These are phyloP conservation scores for Boleophthalmus pectinirostris DNA, from an alignment of 2,113 vertebrate species.

Conservation along the genomic window DNA sequence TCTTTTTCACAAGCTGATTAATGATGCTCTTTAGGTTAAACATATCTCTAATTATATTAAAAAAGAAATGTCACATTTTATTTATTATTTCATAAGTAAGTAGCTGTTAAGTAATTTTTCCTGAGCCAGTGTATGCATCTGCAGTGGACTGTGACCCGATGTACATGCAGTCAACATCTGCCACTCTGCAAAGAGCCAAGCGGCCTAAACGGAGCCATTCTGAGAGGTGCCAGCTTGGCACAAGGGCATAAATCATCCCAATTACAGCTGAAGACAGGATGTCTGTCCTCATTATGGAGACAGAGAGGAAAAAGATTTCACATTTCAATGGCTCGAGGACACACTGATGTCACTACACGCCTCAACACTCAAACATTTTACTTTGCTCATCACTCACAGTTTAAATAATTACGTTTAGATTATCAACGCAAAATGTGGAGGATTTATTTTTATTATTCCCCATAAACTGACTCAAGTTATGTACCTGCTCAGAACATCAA, in stretches of 20 bases:
- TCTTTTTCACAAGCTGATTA: no score
- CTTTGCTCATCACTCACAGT: constrained; percentile 1
- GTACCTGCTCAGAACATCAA: no score
- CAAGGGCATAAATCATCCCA: constrained; percentile 62
- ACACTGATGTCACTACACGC: constrained; percentile 41
- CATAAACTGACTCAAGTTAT: not conserved
- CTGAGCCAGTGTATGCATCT: constrained; percentile 26
- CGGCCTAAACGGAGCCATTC: constrained; percentile 57
- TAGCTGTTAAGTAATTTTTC: not conserved
- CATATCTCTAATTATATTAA: no score
- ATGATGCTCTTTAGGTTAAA: no score
- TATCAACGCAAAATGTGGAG: not conserved
- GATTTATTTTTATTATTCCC: not conserved
- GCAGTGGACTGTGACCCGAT: constrained; percentile 32
- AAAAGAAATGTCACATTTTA: no score
- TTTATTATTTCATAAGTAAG: no score
- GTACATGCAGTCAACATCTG: constrained; percentile 69
- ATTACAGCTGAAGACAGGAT: constrained; percentile 68
- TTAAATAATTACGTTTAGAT: not conserved
- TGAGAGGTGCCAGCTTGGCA: constrained; percentile 63
- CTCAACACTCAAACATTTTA: constrained; percentile 22
- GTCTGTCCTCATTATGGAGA: constrained; percentile 70
- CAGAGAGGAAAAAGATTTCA: constrained; percentile 58
- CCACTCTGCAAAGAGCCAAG: constrained; percentile 59
- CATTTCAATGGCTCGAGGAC: constrained; percentile 44